phyloP scores from a whole-genome alignment of 2,113 vertebrate species.

The Apistogramma diplotaenia region DNA sequence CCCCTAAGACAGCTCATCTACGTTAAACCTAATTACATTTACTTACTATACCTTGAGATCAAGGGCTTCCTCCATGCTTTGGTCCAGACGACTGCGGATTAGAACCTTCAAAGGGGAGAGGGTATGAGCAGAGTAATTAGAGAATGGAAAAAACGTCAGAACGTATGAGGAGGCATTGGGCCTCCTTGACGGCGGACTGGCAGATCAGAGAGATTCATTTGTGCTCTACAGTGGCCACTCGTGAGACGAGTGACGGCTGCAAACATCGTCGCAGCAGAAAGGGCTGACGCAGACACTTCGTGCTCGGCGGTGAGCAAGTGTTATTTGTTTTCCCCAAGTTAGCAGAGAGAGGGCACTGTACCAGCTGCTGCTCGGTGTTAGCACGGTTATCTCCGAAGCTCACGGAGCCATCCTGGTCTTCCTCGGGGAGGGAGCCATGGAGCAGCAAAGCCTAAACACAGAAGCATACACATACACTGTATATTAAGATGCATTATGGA shows the following conservation, averaged over 20 bases:
- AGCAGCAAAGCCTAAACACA: slow-evolving; percentile 86
- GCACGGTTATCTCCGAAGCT: slow-evolving; percentile 83
- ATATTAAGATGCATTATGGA: not conserved
- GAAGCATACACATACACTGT: not conserved
- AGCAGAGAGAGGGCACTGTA: slow-evolving; percentile 61
- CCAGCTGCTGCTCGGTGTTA: slow-evolving; percentile 91
- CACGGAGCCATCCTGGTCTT: slow-evolving; percentile 87
- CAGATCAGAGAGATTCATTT: slow-evolving; percentile 61
- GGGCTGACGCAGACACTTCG: slow-evolving; percentile 45
- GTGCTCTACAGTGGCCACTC: slow-evolving; percentile 15
- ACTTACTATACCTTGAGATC: slow-evolving; percentile 87
- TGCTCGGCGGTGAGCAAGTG: slow-evolving; percentile 16
- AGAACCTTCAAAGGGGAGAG: slow-evolving; percentile 82
- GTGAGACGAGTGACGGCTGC: slow-evolving; percentile 18
- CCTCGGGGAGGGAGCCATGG: slow-evolving; percentile 91
- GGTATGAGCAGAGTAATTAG: slow-evolving; percentile 45
- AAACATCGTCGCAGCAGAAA: slow-evolving; percentile 48
- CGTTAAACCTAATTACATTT: slow-evolving; percentile 53
- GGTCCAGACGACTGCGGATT: slow-evolving; percentile 91
- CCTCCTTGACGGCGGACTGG: slow-evolving; percentile 28
- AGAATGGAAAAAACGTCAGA: slow-evolving; percentile 49
- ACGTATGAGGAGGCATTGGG: slow-evolving; percentile 29
- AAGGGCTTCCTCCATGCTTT: slow-evolving; percentile 91
- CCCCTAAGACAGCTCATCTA: slow-evolving; percentile 12
- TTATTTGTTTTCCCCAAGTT: slow-evolving; percentile 26